Conservation (phyloP, 2,113 vertebrate species). For the Microtus montanus region DNA sequence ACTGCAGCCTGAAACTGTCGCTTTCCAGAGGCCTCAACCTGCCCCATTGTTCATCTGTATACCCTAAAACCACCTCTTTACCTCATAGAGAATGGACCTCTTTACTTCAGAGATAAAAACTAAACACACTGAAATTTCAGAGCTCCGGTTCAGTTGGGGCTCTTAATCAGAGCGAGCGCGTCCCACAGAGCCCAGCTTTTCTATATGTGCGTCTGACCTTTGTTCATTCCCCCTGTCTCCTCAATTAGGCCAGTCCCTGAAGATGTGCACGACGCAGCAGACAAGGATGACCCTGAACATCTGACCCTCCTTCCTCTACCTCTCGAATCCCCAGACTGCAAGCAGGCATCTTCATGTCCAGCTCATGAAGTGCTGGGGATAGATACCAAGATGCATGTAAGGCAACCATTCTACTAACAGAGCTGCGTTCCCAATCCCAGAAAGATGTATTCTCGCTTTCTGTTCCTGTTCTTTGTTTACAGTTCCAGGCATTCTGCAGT, state of each 20-base stretch:
- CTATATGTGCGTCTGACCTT: neutral
- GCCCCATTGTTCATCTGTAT: neutral
- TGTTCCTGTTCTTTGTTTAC: neutral
- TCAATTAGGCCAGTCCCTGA: neutral
- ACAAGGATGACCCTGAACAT: neutral
- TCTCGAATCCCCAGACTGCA: neutral
- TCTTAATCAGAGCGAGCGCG: neutral
- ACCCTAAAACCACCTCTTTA: neutral
- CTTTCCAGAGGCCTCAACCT: neutral
- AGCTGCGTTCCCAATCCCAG: too few relatives aligned
- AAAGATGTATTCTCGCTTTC: neutral
- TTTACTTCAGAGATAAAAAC: neutral
- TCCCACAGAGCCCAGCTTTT: neutral
- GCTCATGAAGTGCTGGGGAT: neutral
- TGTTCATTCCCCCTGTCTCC: neutral
- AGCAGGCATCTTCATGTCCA: too few relatives aligned
- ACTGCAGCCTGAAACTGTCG: neutral
- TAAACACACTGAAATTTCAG: neutral
- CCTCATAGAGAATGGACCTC: too few relatives aligned
- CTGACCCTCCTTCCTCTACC: neutral
- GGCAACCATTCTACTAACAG: neutral
- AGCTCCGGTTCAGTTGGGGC: neutral
- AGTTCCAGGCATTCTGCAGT: too few relatives aligned
- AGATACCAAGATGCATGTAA: neutral
- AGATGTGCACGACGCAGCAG: neutral